These are phyloP conservation scores for Xenus cinereus DNA, from an alignment of 2,113 vertebrate species.

Conservation along the genomic window DNA sequence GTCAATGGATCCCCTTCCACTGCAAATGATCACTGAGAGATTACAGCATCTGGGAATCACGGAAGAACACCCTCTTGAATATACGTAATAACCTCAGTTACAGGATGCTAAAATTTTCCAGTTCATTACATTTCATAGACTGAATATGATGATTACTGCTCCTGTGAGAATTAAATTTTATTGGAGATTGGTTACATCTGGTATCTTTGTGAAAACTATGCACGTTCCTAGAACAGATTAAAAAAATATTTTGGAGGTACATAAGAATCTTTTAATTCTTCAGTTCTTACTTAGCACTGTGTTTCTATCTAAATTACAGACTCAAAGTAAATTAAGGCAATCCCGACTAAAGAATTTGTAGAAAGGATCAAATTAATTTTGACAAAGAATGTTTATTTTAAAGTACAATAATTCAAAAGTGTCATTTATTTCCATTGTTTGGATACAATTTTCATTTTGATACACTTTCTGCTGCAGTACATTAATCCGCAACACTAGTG, in stretches of 20 bases:
- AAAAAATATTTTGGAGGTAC: neutral
- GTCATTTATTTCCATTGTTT: neutral
- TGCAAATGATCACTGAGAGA: neutral
- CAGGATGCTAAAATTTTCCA: neutral
- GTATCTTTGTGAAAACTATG: neutral
- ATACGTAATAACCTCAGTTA: neutral
- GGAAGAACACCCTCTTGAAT: neutral
- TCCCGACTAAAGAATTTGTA: neutral
- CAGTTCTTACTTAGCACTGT: neutral
- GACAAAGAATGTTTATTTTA: neutral
- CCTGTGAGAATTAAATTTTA: neutral
- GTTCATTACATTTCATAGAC: neutral
- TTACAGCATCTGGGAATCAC: neutral
- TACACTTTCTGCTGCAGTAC: neutral
- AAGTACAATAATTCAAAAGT: neutral
- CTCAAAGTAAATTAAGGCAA: neutral
- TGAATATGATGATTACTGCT: neutral
- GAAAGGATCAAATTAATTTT: neutral
- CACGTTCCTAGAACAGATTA: neutral
- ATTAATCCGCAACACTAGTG: neutral
- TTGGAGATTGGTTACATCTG: neutral
- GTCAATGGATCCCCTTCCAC: neutral
- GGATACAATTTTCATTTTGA: neutral
- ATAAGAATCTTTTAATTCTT: neutral
- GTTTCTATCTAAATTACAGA: neutral